Conservation (phyloP, 2,113 vertebrate species). For the Heterochromis multidens region DNA sequence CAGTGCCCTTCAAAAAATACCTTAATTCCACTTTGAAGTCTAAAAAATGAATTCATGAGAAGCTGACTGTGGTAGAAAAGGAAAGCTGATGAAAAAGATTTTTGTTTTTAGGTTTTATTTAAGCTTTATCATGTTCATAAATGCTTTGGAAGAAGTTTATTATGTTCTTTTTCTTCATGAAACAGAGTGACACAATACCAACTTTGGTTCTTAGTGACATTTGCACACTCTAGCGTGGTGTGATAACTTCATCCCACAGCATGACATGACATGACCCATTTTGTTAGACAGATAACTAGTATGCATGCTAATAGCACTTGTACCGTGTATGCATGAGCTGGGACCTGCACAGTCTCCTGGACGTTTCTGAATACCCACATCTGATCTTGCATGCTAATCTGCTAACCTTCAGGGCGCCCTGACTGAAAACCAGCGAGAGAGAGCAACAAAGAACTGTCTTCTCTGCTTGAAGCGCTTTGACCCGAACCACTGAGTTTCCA, state of each 20-base stretch:
- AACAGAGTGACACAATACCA: neutral
- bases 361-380: conserved; percentile 43
- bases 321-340: conserved; percentile 36
- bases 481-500: conserved; percentile 27
- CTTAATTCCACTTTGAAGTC: neutral
- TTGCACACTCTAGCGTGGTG: neutral
- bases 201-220: conserved; percentile 2
- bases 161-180: neutral
- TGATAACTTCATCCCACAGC: neutral
- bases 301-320: conserved; percentile 27
- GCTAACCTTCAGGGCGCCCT: conserved; percentile 39
- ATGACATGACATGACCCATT: conserved; percentile 10
- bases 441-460: conserved; percentile 27
- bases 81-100: neutral
- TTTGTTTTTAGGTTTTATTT: neutral
- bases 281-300: conserved; percentile 14
- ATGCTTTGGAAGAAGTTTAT: neutral
- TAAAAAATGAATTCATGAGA: neutral
- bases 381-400: conserved; percentile 60
- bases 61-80: neutral
- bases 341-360: conserved; percentile 19
- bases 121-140: neutral
- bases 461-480: conserved; percentile 37
- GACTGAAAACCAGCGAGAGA: conserved; percentile 2
- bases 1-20: neutral